phyloP scores from a whole-genome alignment of 2,888 invertebrate species.

The Pristionchus maxplancki region DNA sequence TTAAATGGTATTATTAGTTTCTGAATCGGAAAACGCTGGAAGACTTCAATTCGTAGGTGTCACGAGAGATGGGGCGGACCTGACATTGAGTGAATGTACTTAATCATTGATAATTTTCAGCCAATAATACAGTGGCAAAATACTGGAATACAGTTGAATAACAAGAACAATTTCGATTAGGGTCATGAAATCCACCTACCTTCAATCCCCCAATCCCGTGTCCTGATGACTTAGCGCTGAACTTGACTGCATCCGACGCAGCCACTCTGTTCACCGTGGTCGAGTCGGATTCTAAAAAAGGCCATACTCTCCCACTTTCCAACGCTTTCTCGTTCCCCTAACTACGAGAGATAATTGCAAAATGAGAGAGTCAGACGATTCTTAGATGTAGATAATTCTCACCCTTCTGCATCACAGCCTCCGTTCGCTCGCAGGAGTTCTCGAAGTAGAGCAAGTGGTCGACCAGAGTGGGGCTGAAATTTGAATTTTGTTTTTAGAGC shows the following conservation, averaged over 20 bases:
- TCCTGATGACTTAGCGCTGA: neutral
- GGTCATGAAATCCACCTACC: too few relatives aligned
- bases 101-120: too few relatives aligned
- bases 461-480: conserved; percentile 65
- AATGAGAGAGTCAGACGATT: too few relatives aligned
- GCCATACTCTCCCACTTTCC: too few relatives aligned
- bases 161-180: too few relatives aligned
- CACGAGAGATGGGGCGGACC: conserved; percentile 44
- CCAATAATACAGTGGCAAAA: too few relatives aligned
- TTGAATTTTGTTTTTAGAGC: too few relatives aligned
- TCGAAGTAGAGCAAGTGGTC: conserved; percentile 73
- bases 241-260: neutral
- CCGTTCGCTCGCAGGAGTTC: conserved; percentile 65
- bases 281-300: neutral
- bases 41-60: conserved; percentile 17
- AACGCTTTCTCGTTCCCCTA: too few relatives aligned
- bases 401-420: conserved; percentile 42
- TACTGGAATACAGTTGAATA: too few relatives aligned
- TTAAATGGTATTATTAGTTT: neutral
- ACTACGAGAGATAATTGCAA: too few relatives aligned
- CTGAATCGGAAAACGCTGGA: neutral
- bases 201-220: conserved; percentile 39
- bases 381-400: too few relatives aligned
- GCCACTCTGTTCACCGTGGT: conserved; percentile 5
- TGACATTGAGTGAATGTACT: neutral